These are phyloP conservation scores for Percopsis transmontana DNA, from an alignment of 2,113 vertebrate species.

Conservation along the genomic window DNA sequence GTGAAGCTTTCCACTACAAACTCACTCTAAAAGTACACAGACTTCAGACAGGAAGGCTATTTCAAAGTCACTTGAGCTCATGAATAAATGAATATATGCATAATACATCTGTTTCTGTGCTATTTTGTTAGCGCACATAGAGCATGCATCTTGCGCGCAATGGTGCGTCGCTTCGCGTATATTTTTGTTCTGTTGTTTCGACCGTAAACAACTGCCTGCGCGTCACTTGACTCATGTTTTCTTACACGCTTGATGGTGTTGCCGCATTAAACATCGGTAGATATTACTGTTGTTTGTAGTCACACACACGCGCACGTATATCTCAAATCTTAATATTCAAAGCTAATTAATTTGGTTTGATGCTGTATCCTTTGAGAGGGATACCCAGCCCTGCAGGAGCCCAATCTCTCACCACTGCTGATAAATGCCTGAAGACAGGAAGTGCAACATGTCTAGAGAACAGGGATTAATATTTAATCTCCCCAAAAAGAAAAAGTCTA, in stretches of 20 bases:
- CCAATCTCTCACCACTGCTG: slow-evolving; percentile 24
- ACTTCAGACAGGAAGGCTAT: slow-evolving; percentile 36
- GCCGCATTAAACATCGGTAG: background rate
- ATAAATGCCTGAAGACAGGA: slow-evolving; percentile 39
- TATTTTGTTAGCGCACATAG: slow-evolving; percentile 4
- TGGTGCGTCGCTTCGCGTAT: background rate
- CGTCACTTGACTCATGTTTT: slow-evolving; percentile 22
- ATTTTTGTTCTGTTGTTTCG: slow-evolving; percentile 1
- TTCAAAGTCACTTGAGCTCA: slow-evolving; percentile 34
- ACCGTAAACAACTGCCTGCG: background rate
- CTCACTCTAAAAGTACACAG: slow-evolving; percentile 14
- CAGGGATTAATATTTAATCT: slow-evolving; percentile 66
- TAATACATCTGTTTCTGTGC: slow-evolving; percentile 20
- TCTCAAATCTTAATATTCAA: no score
- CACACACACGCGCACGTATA: no score
- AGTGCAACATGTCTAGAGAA: slow-evolving; percentile 32
- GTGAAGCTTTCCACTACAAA: slow-evolving; percentile 5
- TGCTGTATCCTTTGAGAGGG: slow-evolving; percentile 29
- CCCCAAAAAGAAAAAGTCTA: slow-evolving; percentile 63
- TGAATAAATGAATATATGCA: slow-evolving; percentile 51
- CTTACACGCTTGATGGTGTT: slow-evolving; percentile 13
- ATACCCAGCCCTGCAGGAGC: slow-evolving; percentile 22
- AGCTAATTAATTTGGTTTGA: slow-evolving; percentile 39
- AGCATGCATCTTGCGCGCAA: background rate
- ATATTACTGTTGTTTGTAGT: slow-evolving; percentile 3